A percentile compares a stretch with the other conserved stretches of the same genome.
Conservation (phyloP, 2,797 vertebrate genomes). For the Tinamus major region DNA sequence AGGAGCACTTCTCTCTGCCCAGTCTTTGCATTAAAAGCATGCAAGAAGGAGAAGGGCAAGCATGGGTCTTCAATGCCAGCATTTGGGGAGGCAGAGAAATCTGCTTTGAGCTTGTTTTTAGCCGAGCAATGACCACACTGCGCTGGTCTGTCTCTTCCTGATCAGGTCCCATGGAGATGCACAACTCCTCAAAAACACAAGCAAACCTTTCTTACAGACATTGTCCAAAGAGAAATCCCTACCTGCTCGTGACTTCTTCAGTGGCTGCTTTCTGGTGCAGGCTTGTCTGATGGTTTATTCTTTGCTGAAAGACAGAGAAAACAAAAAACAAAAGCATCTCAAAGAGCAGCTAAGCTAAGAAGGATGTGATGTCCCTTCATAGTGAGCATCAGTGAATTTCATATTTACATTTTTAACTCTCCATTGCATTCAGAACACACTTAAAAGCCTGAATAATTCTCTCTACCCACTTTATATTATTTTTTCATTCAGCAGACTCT, state of each 20-base stretch:
- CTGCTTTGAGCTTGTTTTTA: not conserved
- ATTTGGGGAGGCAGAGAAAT: not conserved
- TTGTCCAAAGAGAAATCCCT: not conserved
- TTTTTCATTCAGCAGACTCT: not conserved
- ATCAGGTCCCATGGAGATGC: not conserved
- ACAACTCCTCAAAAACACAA: not conserved
- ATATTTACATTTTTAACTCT: not conserved
- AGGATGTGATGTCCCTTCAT: not conserved
- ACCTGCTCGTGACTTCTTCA: constrained; percentile 50
- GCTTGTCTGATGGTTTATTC: constrained; percentile 34
- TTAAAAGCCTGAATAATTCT: not conserved
- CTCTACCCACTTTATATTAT: not conserved
- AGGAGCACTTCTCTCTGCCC: not conserved
- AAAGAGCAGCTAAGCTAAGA: not conserved
- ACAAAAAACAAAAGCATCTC: not conserved
- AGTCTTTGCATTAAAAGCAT: not conserved
- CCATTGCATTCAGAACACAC: accelerated
- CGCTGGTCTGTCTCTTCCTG: not conserved
- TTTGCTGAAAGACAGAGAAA: constrained; percentile 59
- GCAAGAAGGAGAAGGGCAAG: not conserved
- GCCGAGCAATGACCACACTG: not conserved
- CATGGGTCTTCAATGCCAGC: accelerated
- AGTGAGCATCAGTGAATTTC: not conserved
- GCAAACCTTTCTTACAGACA: not conserved
- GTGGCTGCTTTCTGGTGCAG: not conserved